phyloP scores from a whole-genome alignment of 2,797 vertebrate genomes.

The Meda fulgida region DNA sequence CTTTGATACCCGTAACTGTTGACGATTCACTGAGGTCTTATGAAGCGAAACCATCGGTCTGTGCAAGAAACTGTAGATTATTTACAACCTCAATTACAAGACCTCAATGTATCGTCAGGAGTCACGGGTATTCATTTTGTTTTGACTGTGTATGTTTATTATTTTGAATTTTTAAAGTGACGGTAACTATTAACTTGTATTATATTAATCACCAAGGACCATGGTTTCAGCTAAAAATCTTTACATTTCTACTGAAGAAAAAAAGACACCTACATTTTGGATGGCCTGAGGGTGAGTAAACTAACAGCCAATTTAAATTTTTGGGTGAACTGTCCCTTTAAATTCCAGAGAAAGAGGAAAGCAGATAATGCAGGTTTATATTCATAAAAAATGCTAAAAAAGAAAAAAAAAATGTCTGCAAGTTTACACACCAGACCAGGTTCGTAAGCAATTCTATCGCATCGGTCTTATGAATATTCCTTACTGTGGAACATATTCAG shows the following conservation, averaged over 20 bases:
- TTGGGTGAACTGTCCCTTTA: not conserved
- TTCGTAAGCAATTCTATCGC: not conserved
- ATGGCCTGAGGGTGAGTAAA: not conserved
- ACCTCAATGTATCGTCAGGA: too few species aligned
- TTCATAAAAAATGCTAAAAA: not conserved
- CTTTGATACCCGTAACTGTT: too few species aligned
- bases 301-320: not conserved
- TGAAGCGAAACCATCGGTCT: too few species aligned
- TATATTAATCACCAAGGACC: not conserved
- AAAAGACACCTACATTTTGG: not conserved
- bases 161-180: too few species aligned
- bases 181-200: not conserved
- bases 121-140: too few species aligned
- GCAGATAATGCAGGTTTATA: not conserved
- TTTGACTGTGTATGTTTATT: too few species aligned
- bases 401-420: not conserved
- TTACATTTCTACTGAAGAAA: too few species aligned
- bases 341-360: not conserved
- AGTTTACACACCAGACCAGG: not conserved
- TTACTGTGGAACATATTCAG: constrained; percentile 83
- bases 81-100: too few species aligned
- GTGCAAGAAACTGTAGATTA: too few species aligned
- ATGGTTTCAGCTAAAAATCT: not conserved
- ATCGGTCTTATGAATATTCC: constrained; percentile 48
- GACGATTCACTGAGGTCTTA: too few species aligned